These are phyloP conservation scores for Caenorhabditis becei DNA, from an alignment of 2,888 invertebrate species.

Conservation along the genomic window DNA sequence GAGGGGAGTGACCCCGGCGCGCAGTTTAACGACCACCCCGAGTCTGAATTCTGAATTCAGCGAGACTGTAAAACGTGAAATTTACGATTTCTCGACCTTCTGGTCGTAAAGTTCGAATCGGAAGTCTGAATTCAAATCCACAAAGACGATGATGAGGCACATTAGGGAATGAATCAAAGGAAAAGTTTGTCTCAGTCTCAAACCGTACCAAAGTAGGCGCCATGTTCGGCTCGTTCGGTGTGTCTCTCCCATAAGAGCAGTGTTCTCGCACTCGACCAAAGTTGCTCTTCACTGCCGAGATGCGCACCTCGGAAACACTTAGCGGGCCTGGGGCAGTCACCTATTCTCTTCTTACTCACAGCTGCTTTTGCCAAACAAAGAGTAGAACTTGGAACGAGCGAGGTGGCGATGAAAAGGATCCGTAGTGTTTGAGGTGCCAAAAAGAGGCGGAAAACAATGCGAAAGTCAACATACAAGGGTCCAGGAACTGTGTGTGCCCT, in stretches of 20 bases:
- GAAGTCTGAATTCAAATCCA: slow-evolving; percentile 18
- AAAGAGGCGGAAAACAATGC: not conserved
- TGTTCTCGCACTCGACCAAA: slow-evolving; percentile 54
- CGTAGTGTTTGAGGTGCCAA: slow-evolving; percentile 18
- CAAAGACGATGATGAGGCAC: too few relatives aligned
- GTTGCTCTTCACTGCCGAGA: slow-evolving; percentile 61
- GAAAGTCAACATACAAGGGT: slow-evolving; percentile 15
- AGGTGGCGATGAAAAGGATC: slow-evolving; percentile 3
- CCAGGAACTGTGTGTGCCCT: slow-evolving; percentile 3
- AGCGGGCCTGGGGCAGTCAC: slow-evolving; percentile 42
- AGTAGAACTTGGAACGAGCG: slow-evolving; percentile 8
- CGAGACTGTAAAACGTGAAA: slow-evolving; percentile 47
- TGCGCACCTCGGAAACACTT: slow-evolving; percentile 60
- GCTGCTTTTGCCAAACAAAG: slow-evolving; percentile 57
- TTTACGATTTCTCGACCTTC: slow-evolving; percentile 55
- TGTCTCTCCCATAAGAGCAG: slow-evolving; percentile 1
- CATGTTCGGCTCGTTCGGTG: slow-evolving; percentile 8
- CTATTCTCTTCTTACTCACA: slow-evolving; percentile 49
- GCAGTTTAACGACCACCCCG: not conserved
- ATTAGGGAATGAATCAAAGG: too few relatives aligned
- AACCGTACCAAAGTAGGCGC: slow-evolving; percentile 1
- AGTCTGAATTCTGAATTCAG: slow-evolving; percentile 13
- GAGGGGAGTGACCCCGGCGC: slow-evolving; percentile 18
- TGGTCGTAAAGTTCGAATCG: slow-evolving; percentile 23
- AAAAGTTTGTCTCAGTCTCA: not conserved